Base-by-base conservation (phyloP, 2,888 invertebrate species). In the Reticulitermes lucifugus region DNA sequence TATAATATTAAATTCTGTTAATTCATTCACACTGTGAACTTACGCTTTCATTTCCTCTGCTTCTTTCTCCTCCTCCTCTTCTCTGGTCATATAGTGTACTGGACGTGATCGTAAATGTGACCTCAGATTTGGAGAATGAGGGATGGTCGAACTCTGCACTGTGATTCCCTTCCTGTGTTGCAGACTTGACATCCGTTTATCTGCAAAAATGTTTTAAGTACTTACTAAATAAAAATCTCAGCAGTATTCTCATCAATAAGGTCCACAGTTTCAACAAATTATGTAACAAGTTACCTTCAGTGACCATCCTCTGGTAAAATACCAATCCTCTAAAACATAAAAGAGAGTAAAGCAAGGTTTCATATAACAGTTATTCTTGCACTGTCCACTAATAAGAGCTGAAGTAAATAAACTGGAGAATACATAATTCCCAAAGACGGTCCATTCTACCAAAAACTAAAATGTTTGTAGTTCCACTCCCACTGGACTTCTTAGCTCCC, bases 21-120 rank as follows among this genome's bases (percentile, higher is more conserved):
- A 25, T 7, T 65, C 46, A 46, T 46, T 65, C 46, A 46, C 12
- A 55, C 55, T 18, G 18, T 55, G 22, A 84, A 85, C 89, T 88
- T 89, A 93, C 91, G 93, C 94, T 88, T 92, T 93, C 18, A 94
- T 92, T 89, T 95, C 94, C 89, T 95, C 93, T 0, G 94, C 86
- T 89, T 95, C 94, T 88, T 92, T 88, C 86, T 93, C 91, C 89
- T 96, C 95, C 81, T 92, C 91, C 88, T 95, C 93, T 87, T 93
- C 92, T 83, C 92, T 92, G 22, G 94, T 94, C 25, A 93, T 87
- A n/a, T 92, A 90, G 82, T 92, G 91, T 0, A 91, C 89, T 0
- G 93, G 91, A 60, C 96, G 91, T 0, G 91, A 89, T 59, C 96
- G 79, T 43, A 71, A 29, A 29, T 83, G 60, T 10, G 85, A 65